Conservation (phyloP, 37 sponge, comb jelly and placozoan genomes). For the Geodia barretti region DNA sequence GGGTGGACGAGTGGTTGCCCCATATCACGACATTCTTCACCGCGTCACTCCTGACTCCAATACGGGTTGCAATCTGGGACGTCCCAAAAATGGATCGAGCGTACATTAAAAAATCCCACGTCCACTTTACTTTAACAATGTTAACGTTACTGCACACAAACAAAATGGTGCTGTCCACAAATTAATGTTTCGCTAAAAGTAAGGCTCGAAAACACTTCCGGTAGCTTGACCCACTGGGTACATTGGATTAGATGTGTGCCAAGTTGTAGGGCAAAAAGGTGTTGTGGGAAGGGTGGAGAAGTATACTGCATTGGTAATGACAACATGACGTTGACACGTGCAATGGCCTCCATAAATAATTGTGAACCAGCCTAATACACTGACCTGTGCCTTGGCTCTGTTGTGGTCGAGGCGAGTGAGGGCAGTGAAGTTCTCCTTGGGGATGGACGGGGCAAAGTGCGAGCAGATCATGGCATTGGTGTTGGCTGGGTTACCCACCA, state of each 20-base stretch:
- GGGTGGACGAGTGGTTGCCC: conserved; percentile 99
- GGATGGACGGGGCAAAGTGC: conserved; percentile 83
- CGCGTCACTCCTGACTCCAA: conserved; percentile 49
- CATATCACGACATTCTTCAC: conserved; percentile 97
- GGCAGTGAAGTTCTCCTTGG: conserved; percentile 91
- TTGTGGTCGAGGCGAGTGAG: conserved; percentile 97
- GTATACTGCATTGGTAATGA: too few relatives aligned
- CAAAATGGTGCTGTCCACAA: not conserved
- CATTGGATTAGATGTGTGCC: too few relatives aligned
- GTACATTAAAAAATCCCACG: not conserved
- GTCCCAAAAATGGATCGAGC: not conserved
- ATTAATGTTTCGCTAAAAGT: too few relatives aligned
- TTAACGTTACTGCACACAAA: too few relatives aligned
- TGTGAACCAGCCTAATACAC: not conserved
- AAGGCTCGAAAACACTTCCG: too few relatives aligned
- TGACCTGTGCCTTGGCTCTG: conserved; percentile 91
- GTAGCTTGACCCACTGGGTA: too few relatives aligned
- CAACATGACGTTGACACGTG: not conserved
- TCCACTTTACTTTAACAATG: not conserved
- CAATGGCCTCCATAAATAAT: not conserved
- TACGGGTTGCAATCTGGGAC: conserved; percentile 70
- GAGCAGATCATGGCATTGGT: conserved; percentile 88
- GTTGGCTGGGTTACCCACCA: conserved; percentile 99
- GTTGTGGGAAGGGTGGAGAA: too few relatives aligned
- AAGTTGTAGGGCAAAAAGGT: too few relatives aligned